Conservation (phyloP, 2,888 invertebrate species). For the Drosophila mercatorum region DNA sequence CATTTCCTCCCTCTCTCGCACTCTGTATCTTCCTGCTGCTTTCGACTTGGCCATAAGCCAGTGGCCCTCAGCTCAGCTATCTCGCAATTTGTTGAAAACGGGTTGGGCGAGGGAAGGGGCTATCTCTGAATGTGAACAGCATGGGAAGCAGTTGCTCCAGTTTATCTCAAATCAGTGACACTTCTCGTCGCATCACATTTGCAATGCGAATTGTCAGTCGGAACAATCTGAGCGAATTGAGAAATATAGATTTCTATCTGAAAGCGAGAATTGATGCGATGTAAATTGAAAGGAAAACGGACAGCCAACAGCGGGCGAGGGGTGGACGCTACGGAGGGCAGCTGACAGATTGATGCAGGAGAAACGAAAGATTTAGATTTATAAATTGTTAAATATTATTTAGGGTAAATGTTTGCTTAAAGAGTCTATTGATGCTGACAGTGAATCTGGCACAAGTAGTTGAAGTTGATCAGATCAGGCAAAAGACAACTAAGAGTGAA, state of each 20-base stretch:
- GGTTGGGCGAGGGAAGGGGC: neutral
- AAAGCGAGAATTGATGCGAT: conserved; percentile 1
- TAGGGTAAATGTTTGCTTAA: neutral
- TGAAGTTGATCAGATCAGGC: too few species aligned
- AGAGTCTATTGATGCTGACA: too few species aligned
- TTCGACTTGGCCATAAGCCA: conserved; percentile 44
- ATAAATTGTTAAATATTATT: neutral
- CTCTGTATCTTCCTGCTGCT: neutral
- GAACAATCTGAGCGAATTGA: conserved; percentile 27
- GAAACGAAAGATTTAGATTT: conserved; percentile 7
- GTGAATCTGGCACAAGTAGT: too few species aligned
- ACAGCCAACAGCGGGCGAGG: neutral
- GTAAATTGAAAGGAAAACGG: neutral
- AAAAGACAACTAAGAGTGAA: too few species aligned
- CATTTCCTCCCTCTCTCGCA: conserved; percentile 7
- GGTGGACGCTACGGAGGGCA: too few species aligned
- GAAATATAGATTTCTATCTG: conserved; percentile 21
- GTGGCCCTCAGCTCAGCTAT: conserved; percentile 6
- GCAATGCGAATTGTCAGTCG: conserved; percentile 36
- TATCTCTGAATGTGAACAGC: conserved; percentile 25
- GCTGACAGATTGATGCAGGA: neutral
- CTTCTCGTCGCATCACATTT: conserved; percentile 51
- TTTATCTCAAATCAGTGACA: conserved; percentile 42
- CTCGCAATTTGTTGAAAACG: conserved; percentile 33
- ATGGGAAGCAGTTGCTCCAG: conserved; percentile 36